Conservation (phyloP, 2,888 invertebrate species). For the Lissonota sp. region DNA sequence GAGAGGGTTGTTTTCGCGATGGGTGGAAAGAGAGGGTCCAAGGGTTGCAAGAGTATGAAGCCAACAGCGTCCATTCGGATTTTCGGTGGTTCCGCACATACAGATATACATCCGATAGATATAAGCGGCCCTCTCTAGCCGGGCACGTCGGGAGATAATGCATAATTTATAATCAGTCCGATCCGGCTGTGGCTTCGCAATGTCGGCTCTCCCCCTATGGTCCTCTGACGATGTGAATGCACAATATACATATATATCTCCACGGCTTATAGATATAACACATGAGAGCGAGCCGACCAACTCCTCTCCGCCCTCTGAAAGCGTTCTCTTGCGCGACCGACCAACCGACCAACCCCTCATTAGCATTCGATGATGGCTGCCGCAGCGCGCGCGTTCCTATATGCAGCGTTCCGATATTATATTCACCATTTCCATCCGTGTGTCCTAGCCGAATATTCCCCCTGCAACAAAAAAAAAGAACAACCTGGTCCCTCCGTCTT, state of each 20-base stretch:
- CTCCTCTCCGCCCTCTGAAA: slow-evolving; percentile 65
- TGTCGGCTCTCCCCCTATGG: slow-evolving; percentile 56
- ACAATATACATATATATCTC: slow-evolving; percentile 23
- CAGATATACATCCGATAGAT: slow-evolving; percentile 13
- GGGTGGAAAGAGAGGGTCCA: slow-evolving; percentile 39
- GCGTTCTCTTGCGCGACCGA: slow-evolving; percentile 73
- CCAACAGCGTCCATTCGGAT: slow-evolving; percentile 59
- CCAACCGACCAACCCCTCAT: slow-evolving; percentile 80
- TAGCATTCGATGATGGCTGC: slow-evolving; percentile 84
- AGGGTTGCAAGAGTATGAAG: slow-evolving; percentile 22
- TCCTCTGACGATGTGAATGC: slow-evolving; percentile 63
- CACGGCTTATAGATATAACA: neutral
- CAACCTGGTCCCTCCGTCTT: slow-evolving; percentile 26
- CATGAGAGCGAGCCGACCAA: slow-evolving; percentile 63
- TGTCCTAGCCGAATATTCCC: slow-evolving; percentile 54
- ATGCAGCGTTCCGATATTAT: slow-evolving; percentile 78
- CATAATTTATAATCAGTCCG: slow-evolving; percentile 84
- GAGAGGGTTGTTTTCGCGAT: neutral
- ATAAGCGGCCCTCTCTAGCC: slow-evolving; percentile 28
- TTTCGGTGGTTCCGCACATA: slow-evolving; percentile 48
- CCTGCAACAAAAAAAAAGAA: slow-evolving; percentile 6
- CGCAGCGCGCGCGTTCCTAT: slow-evolving; percentile 76
- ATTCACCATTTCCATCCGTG: slow-evolving; percentile 73
- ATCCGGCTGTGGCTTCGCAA: slow-evolving; percentile 72
- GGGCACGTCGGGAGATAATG: slow-evolving; percentile 72